Conservation (phyloP, 2,797 vertebrate species). For the Nannoperca australis region DNA sequence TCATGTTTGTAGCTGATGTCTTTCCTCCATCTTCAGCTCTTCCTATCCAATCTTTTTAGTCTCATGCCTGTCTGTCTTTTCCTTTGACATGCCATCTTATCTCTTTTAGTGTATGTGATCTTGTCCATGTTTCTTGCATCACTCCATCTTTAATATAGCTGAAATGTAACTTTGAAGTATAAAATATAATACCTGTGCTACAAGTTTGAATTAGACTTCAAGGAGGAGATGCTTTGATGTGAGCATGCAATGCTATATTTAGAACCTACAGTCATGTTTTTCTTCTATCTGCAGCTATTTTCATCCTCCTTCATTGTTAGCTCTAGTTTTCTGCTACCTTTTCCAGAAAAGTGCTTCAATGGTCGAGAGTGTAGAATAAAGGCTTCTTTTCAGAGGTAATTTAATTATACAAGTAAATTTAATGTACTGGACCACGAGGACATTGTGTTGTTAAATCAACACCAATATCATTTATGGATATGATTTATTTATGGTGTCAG, state of each 20-base stretch:
- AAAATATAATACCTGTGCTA: constrained; percentile 52
- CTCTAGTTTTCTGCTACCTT: constrained; percentile 57
- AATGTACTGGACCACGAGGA: constrained; percentile 9
- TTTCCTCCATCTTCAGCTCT: constrained; percentile 44
- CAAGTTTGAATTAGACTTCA: constrained; percentile 67
- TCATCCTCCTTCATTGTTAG: constrained; percentile 43
- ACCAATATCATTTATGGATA: constrained; percentile 18
- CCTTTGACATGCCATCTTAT: constrained; percentile 60
- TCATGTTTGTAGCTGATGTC: constrained; percentile 74
- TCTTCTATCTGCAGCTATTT: constrained; percentile 55
- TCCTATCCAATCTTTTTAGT: constrained; percentile 35
- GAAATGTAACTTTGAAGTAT: constrained; percentile 59
- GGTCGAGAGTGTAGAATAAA: constrained; percentile 45
- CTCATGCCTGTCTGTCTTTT: constrained; percentile 43
- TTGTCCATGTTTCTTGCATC: constrained; percentile 64
- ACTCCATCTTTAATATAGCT: constrained; percentile 47
- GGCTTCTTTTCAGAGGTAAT: constrained; percentile 16
- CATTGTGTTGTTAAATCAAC: constrained; percentile 26
- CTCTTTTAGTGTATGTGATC: constrained; percentile 61
- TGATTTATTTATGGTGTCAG: constrained; percentile 50
- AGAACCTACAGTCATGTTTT: constrained; percentile 52
- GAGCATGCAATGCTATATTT: constrained; percentile 77
- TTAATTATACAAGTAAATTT: constrained; percentile 30
- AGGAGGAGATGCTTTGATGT: constrained; percentile 58
- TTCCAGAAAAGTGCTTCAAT: constrained; percentile 71